These are phyloP conservation scores for Helicolenus hilgendorfi DNA, from an alignment of 2,797 vertebrate genomes.

Conservation along the genomic window DNA sequence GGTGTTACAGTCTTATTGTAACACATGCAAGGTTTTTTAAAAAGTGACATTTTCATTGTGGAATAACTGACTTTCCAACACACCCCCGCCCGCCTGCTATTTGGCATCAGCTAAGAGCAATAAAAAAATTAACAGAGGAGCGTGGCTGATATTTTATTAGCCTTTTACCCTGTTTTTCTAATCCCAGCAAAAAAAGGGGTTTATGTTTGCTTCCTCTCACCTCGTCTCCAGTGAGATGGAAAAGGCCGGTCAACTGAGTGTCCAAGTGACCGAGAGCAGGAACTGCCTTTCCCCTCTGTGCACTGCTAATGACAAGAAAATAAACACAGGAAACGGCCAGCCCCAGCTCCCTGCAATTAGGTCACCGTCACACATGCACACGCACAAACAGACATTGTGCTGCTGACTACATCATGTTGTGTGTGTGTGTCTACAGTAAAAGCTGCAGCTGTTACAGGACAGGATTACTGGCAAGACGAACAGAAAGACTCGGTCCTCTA, in stretches of 20 bases:
- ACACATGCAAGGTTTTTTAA: not conserved
- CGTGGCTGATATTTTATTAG: slow-evolving; percentile 55
- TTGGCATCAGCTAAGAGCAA: slow-evolving; percentile 18
- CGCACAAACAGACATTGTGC: slow-evolving; percentile 57
- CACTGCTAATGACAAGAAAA: slow-evolving; percentile 80
- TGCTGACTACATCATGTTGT: slow-evolving; percentile 52
- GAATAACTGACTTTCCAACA: slow-evolving; percentile 6
- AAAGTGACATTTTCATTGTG: slow-evolving; percentile 14
- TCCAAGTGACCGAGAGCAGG: slow-evolving; percentile 57
- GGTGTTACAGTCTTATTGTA: not conserved
- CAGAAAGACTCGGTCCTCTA: not conserved
- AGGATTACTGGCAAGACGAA: slow-evolving; percentile 31
- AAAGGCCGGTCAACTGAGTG: slow-evolving; percentile 38
- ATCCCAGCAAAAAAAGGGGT: slow-evolving; percentile 38
- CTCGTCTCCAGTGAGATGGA: slow-evolving; percentile 39
- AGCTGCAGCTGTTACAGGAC: slow-evolving; percentile 57
- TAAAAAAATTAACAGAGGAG: slow-evolving; percentile 40
- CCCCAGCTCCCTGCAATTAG: slow-evolving; percentile 77
- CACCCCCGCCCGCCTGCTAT: not conserved
- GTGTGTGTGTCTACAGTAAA: slow-evolving; percentile 40
- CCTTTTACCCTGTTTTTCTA: slow-evolving; percentile 37
- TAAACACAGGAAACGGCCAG: slow-evolving; percentile 83
- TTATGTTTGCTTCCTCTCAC: slow-evolving; percentile 52
- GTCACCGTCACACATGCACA: slow-evolving; percentile 66
- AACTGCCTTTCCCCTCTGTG: slow-evolving; percentile 52